Percentiles rank a stretch among this genome's conserved stretches.
Conservation (phyloP, 1,140 invertebrate species). For the Acyrthosiphon pisum region DNA sequence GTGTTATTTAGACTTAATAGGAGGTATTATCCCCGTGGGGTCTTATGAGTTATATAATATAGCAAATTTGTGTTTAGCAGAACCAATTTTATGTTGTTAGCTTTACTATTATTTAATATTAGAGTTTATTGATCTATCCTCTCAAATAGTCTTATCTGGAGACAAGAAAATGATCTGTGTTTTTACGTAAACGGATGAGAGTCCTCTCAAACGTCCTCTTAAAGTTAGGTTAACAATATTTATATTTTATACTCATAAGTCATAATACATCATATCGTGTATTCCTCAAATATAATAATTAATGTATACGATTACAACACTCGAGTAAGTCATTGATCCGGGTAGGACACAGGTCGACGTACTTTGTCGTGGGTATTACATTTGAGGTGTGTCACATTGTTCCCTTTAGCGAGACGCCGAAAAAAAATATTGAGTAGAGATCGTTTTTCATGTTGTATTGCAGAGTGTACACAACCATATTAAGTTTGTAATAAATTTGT, state of each 20-base stretch:
- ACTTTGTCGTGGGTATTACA: neutral
- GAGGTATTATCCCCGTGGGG: rapidly evolving
- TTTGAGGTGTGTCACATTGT: neutral
- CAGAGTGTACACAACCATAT: neutral
- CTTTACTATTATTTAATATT: neutral
- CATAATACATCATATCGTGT: neutral
- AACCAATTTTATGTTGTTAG: neutral
- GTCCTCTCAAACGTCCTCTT: too few relatives aligned
- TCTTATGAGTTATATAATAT: neutral
- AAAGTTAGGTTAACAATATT: neutral
- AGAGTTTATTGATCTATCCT: neutral
- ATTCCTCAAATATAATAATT: neutral
- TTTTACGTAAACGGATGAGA: too few relatives aligned
- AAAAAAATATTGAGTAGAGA: neutral
- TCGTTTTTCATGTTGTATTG: neutral
- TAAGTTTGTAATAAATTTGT: neutral
- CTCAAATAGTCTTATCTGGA: too few relatives aligned
- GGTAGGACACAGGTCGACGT: neutral
- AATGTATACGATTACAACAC: neutral
- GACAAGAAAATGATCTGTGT: neutral
- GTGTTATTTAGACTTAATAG: too few relatives aligned
- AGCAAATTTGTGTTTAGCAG: neutral
- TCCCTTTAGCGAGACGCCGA: neutral
- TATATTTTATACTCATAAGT: too few relatives aligned
- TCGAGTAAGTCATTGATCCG: neutral